Conservation (phyloP, 2,888 invertebrate genomes). For the Orchesella flavescens region DNA sequence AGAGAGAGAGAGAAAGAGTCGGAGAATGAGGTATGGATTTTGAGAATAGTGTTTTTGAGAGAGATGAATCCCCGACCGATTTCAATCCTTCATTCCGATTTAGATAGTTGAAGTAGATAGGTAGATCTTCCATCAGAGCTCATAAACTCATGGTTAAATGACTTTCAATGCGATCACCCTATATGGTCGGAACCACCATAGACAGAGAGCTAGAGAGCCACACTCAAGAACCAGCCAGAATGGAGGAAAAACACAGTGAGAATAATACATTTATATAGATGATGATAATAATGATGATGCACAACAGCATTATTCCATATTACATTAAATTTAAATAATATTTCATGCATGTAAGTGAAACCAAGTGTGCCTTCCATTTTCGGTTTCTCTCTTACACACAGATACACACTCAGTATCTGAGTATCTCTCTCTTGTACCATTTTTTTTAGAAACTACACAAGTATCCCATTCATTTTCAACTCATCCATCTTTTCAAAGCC, state of each 20-base stretch:
- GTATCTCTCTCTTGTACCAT: neutral
- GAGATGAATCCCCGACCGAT: slow-evolving; percentile 53
- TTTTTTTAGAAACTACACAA: slow-evolving; percentile 1
- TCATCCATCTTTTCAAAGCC: slow-evolving; percentile 42
- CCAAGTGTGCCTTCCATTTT: slow-evolving; percentile 39
- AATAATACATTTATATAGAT: slow-evolving; percentile 16
- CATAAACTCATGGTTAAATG: slow-evolving; percentile 72
- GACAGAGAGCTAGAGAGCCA: slow-evolving; percentile 24
- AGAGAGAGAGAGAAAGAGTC: neutral
- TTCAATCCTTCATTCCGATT: slow-evolving; percentile 59
- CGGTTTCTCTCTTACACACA: neutral
- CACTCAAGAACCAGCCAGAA: slow-evolving; percentile 5
- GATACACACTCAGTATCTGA: no score
- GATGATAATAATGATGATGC: slow-evolving; percentile 49
- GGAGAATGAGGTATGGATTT: slow-evolving; percentile 28
- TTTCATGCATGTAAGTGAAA: slow-evolving; percentile 39
- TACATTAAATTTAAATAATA: slow-evolving; percentile 52
- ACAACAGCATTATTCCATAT: slow-evolving; percentile 48
- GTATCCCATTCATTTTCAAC: slow-evolving; percentile 29
- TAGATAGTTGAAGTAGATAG: slow-evolving; percentile 68
- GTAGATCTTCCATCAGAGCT: slow-evolving; percentile 69
- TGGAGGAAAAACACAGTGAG: slow-evolving; percentile 29
- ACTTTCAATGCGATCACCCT: slow-evolving; percentile 70
- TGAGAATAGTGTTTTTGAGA: slow-evolving; percentile 32
- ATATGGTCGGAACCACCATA: slow-evolving; percentile 62